phyloP scores from a whole-genome alignment of 2,888 invertebrate species.

The Eupithecia pulchellata region DNA sequence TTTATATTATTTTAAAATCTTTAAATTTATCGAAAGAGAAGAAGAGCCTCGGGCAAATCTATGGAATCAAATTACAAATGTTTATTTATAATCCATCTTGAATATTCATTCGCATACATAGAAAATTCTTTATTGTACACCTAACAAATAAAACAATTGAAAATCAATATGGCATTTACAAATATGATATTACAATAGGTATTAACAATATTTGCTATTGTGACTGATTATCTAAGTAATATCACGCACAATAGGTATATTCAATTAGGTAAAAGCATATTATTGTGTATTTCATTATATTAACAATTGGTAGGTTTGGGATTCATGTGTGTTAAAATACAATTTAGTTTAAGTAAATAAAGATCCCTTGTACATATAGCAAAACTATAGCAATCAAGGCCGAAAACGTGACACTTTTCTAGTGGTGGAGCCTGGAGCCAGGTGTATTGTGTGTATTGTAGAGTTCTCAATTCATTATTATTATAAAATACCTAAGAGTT shows the following conservation, averaged over 20 bases:
- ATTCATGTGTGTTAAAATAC: not conserved
- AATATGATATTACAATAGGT: too few species aligned
- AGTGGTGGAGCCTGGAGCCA: not conserved
- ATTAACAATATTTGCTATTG: too few species aligned
- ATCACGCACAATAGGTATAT: not conserved
- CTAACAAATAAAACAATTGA: too few species aligned
- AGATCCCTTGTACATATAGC: slow-evolving; percentile 5
- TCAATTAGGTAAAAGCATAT: not conserved
- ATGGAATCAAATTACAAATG: not conserved
- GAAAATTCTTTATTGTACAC: too few species aligned
- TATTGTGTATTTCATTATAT: not conserved
- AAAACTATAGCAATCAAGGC: not conserved
- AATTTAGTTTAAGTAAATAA: not conserved
- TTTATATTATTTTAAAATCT: too few species aligned
- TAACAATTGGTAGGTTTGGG: not conserved
- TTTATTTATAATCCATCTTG: not conserved
- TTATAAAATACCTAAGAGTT: not conserved
- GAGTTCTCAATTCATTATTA: not conserved
- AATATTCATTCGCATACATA: not conserved
- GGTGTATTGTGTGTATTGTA: not conserved
- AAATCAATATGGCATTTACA: too few species aligned
- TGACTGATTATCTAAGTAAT: not conserved
- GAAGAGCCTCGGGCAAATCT: too few species aligned
- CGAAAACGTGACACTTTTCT: not conserved
- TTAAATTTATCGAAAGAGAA: too few species aligned